A percentile compares a stretch with the other conserved stretches of the same genome.
These are phyloP conservation scores for Ptyas mucosa DNA, from an alignment of 2,113 vertebrate genomes.

Conservation along the genomic window DNA sequence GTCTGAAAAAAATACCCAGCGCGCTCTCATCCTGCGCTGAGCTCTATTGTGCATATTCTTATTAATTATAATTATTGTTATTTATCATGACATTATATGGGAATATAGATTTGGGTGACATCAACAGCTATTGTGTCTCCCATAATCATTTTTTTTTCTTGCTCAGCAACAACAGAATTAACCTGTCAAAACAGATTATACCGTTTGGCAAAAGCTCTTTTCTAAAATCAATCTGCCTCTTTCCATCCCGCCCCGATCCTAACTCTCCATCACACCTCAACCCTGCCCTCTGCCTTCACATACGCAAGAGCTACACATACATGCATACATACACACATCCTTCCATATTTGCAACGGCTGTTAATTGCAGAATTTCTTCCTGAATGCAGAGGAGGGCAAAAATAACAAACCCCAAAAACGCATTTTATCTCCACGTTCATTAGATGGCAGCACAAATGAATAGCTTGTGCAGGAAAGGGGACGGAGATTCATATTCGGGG, in stretches of 20 bases:
- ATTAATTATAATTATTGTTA: too few species aligned
- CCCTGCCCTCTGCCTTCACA: background rate
- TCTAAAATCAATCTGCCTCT: background rate
- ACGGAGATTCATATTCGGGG: background rate
- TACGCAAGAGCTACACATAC: background rate
- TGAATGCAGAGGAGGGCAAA: background rate
- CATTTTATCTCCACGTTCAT: fast-evolving
- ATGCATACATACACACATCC: background rate
- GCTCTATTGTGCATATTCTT: background rate
- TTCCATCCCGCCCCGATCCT: background rate
- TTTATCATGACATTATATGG: conserved; percentile 2
- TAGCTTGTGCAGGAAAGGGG: background rate
- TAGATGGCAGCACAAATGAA: fast-evolving
- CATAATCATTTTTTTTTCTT: conserved; percentile 10
- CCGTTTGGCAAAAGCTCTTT: background rate
- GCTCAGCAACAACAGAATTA: conserved; percentile 3
- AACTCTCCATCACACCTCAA: too few species aligned
- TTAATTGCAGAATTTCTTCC: fast-evolving
- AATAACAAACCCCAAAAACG: too few species aligned
- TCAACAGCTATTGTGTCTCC: background rate
- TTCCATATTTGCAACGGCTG: background rate
- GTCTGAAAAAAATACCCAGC: background rate
- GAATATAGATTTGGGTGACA: background rate
- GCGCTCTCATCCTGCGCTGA: fast-evolving
- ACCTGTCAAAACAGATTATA: background rate